These are phyloP conservation scores for Eriosoma lanigerum DNA, from an alignment of 1,140 invertebrate species.

Conservation along the genomic window DNA sequence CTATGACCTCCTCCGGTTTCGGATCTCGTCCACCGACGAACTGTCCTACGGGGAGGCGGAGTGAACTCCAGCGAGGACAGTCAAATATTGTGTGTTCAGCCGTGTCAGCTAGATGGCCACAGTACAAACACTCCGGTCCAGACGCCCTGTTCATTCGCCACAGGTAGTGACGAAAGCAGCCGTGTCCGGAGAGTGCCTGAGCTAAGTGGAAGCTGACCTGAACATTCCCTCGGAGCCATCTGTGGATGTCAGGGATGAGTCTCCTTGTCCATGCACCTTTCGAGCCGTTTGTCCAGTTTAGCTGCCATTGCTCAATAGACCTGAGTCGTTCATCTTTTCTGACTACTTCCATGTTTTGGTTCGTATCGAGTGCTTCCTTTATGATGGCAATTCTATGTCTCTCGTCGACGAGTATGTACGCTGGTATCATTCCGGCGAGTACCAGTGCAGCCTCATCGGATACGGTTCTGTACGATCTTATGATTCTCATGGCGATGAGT, in stretches of 20 bases:
- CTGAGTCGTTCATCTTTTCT: neutral
- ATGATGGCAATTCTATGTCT: neutral
- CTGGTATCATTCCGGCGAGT: neutral
- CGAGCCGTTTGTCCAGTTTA: neutral
- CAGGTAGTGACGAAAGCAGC: neutral
- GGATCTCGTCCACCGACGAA: too few relatives aligned
- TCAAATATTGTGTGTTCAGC: neutral
- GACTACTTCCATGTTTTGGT: neutral
- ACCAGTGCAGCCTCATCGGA: neutral
- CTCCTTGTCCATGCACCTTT: neutral
- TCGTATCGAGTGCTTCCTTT: neutral
- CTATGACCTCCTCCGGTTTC: too few relatives aligned
- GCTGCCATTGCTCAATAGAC: neutral
- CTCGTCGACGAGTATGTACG: neutral
- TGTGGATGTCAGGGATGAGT: neutral
- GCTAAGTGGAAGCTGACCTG: neutral
- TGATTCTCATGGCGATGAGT: neutral
- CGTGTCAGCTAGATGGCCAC: neutral
- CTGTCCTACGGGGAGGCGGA: too few relatives aligned
- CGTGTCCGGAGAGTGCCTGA: neutral
- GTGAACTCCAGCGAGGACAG: neutral
- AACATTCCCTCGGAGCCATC: neutral
- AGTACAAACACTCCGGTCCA: neutral
- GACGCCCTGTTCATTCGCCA: neutral
- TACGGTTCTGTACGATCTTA: neutral